Conservation (phyloP, 2,113 vertebrate species). For the Sapayoa aenigma region DNA sequence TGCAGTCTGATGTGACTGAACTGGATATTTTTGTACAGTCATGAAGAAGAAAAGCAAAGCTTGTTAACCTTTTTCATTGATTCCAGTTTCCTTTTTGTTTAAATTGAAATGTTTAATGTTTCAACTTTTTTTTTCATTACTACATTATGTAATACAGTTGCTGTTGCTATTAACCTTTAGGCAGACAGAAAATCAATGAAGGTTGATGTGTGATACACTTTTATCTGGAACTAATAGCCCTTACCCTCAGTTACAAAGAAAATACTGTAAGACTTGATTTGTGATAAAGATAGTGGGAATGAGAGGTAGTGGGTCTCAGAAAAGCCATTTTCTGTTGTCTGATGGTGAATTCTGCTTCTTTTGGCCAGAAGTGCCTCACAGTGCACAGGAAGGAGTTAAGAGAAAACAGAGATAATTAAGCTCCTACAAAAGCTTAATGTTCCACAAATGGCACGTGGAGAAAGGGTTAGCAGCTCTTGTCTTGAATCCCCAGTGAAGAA, state of each 20-base stretch:
- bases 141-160: background rate
- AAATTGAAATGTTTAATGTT: background rate
- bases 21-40: background rate
- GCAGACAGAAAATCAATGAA: background rate
- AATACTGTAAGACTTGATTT: background rate
- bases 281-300: background rate
- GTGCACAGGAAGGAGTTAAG: background rate
- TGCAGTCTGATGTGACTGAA: background rate
- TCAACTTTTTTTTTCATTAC: background rate
- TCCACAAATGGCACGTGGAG: background rate
- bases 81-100: background rate
- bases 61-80: background rate
- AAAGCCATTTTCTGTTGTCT: background rate
- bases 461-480: background rate
- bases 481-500: background rate
- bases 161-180: background rate
- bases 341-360: background rate
- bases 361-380: background rate
- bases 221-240: background rate
- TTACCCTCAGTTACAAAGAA: background rate
- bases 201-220: background rate
- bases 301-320: background rate
- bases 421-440: background rate
- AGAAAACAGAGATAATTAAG: background rate
- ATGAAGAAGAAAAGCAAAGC: background rate